phyloP scores from a whole-genome alignment of 2,797 vertebrate species.

The Siniperca scherzeri region DNA sequence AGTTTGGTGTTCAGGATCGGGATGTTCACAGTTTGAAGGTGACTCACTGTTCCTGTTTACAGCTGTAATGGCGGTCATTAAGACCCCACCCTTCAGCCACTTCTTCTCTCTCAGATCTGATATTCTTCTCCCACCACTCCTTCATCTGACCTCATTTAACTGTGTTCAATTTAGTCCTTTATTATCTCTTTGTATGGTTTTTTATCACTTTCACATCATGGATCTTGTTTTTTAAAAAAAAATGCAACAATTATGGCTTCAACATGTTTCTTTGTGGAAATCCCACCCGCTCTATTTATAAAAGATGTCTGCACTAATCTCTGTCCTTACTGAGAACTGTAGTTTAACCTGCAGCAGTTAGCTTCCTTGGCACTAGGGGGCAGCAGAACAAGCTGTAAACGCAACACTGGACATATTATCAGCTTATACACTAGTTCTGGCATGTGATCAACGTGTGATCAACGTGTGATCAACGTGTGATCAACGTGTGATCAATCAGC shows the following conservation, averaged over 20 bases:
- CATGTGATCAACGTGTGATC: too few relatives aligned
- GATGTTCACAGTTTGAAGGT: constrained; percentile 31
- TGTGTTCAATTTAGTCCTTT: not conserved
- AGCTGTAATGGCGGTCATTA: constrained; percentile 32
- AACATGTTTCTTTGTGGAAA: too few relatives aligned
- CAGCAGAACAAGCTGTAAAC: not conserved
- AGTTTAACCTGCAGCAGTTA: not conserved
- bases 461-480: not conserved
- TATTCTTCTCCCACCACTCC: not conserved
- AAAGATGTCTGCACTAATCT: too few relatives aligned
- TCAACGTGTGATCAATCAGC: not conserved
- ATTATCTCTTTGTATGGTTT: not conserved
- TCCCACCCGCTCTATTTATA: too few relatives aligned
- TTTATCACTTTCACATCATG: not conserved
- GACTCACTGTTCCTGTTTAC: constrained; percentile 52
- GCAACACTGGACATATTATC: too few relatives aligned
- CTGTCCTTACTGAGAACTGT: too few relatives aligned
- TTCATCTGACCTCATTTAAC: constrained; percentile 3
- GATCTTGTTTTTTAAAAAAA: not conserved
- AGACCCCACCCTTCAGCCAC: constrained; percentile 43
- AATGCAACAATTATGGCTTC: not conserved
- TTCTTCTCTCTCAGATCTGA: not conserved
- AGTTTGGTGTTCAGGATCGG: not conserved
- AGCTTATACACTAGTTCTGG: not conserved
- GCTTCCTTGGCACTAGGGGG: not conserved